Conservation (phyloP, 2,113 vertebrate species). For the Apaloderma vittatum region DNA sequence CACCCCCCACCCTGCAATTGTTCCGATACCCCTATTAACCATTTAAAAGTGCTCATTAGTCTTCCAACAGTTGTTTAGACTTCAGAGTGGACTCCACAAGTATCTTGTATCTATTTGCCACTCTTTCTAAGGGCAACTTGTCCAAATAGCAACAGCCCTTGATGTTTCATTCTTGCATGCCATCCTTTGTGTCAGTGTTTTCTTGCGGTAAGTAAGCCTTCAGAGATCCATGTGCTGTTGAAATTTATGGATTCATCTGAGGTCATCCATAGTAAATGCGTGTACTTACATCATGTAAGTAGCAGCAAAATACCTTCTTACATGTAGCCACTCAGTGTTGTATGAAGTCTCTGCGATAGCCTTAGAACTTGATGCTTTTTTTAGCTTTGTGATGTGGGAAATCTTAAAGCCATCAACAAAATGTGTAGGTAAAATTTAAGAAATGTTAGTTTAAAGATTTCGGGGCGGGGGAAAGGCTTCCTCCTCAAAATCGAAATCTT, state of each 20-base stretch:
- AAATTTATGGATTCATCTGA: slow-evolving; percentile 71
- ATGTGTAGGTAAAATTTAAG: background rate
- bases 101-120: slow-evolving; percentile 61
- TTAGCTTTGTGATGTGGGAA: background rate
- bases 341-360: background rate
- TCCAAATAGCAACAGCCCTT: slow-evolving; percentile 76
- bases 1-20: background rate
- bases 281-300: background rate
- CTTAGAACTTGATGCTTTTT: background rate
- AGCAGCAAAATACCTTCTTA: background rate
- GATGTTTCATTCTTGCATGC: slow-evolving; percentile 46
- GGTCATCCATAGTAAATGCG: background rate
- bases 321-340: background rate
- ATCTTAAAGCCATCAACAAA: background rate
- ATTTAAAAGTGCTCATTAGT: slow-evolving; percentile 61
- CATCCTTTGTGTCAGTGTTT: slow-evolving; percentile 75
- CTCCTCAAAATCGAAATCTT: background rate
- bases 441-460: background rate
- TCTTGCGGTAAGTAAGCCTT: slow-evolving; percentile 44
- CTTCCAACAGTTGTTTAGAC: slow-evolving; percentile 34
- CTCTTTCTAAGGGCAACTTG: slow-evolving; percentile 60
- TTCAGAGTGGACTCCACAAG: slow-evolving; percentile 35
- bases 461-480: background rate
- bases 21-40: slow-evolving; percentile 20
- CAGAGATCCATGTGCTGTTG: slow-evolving; percentile 23